Percentiles rank a stretch among this genome's conserved stretches.
These are phyloP conservation scores for Heterohyrax brucei DNA, from an alignment of 2,797 vertebrate species.

Conservation along the genomic window DNA sequence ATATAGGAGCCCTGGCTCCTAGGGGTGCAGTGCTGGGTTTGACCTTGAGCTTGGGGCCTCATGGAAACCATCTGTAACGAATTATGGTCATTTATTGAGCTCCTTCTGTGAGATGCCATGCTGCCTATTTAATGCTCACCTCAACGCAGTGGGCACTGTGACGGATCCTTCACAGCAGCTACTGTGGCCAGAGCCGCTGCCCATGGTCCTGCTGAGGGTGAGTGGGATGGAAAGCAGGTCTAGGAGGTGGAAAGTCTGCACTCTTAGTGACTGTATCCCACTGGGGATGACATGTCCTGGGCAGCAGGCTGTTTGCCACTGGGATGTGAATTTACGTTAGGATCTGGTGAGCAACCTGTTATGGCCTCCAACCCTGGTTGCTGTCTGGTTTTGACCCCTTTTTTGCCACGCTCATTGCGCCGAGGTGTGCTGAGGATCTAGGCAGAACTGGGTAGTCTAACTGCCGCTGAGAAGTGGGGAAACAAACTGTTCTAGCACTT, in stretches of 20 bases:
- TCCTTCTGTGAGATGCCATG: background rate
- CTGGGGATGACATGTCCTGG: background rate
- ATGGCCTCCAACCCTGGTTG: rapidly evolving
- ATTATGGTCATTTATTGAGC: background rate
- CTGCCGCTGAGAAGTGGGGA: background rate
- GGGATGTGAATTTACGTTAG: too few relatives aligned
- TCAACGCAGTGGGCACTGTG: too few relatives aligned
- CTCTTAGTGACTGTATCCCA: background rate
- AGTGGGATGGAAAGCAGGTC: background rate
- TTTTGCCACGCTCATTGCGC: background rate
- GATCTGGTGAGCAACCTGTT: background rate
- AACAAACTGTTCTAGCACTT: too few relatives aligned
- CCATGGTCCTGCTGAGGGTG: background rate
- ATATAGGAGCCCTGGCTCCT: too few relatives aligned
- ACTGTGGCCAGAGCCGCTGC: background rate
- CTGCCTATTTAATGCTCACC: background rate
- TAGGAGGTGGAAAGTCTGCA: background rate
- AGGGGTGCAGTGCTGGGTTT: too few relatives aligned
- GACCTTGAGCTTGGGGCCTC: background rate
- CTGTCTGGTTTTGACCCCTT: background rate
- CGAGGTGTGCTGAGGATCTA: background rate
- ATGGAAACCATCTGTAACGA: background rate
- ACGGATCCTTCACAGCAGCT: background rate
- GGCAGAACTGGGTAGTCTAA: rapidly evolving
- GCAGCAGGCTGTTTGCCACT: background rate